Evolutionary conservation across 2,113 vertebrate genomes (phyloP).

Genomic region (Sylvia atricapilla): DNA sequence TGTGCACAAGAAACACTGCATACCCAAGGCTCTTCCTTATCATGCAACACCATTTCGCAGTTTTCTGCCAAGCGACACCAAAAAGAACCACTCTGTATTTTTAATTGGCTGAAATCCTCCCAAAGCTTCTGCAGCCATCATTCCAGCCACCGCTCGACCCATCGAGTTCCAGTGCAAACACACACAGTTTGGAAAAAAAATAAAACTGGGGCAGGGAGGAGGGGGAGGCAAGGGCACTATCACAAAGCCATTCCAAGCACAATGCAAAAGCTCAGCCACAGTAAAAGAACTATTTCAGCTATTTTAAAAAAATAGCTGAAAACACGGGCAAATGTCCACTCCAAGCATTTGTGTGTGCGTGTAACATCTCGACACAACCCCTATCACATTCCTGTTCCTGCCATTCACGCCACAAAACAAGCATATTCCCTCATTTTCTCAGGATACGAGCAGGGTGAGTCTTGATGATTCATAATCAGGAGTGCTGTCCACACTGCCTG

Average conservation of each 20-base stretch:
- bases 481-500: not conserved
- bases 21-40: constrained; percentile 76
- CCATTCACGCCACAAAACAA: not conserved
- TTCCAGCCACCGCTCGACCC: not conserved
- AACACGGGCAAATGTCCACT: not conserved
- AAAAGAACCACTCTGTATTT: constrained; percentile 69
- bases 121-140: constrained; percentile 47
- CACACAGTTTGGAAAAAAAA: not conserved
- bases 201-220: not conserved
- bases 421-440: not conserved
- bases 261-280: not conserved
- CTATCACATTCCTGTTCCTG: not conserved
- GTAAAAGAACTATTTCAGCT: not conserved
- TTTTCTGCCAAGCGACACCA: constrained; percentile 72
- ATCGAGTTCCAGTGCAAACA: not conserved
- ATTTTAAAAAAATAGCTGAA: constrained; percentile 3
- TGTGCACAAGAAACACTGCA: constrained; percentile 69
- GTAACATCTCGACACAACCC: not conserved
- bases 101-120: constrained; percentile 71
- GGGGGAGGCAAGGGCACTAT: not conserved
- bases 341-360: not conserved
- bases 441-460: not conserved
- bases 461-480: not conserved
- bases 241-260: not conserved
- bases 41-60: constrained; percentile 65